phyloP scores from a whole-genome alignment of 2,797 vertebrate species.

The Novumbra hubbsi region DNA sequence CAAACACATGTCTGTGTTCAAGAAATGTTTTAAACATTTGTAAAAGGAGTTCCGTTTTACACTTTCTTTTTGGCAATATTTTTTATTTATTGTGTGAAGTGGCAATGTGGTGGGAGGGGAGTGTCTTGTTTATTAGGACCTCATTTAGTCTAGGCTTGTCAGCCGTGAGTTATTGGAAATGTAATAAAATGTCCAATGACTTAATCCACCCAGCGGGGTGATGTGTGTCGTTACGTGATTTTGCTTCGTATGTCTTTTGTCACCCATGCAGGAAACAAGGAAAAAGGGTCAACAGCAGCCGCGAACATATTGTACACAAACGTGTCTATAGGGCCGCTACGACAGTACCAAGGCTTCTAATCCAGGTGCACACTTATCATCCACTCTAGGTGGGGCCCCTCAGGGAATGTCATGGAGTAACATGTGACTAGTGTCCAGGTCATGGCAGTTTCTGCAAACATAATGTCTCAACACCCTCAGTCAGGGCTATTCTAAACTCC shows the following conservation, averaged over 20 bases:
- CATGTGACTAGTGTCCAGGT: not conserved
- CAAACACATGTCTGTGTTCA: no score
- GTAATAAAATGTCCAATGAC: no score
- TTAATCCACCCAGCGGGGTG: no score
- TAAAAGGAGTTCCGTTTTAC: no score
- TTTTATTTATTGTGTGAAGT: no score
- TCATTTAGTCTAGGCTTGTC: no score
- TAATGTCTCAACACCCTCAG: not conserved
- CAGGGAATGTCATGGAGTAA: not conserved
- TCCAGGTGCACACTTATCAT: conserved; percentile 38
- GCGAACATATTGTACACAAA: conserved; percentile 35
- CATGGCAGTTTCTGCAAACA: not conserved
- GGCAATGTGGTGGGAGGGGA: no score
- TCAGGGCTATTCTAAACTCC: not conserved
- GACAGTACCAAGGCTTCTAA: conserved; percentile 49
- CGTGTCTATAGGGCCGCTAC: conserved; percentile 20
- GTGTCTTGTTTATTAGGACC: no score
- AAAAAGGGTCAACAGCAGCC: conserved; percentile 8
- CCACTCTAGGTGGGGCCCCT: conserved; percentile 27
- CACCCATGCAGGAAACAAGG: not conserved
- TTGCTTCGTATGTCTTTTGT: not conserved
- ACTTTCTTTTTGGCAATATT: no score
- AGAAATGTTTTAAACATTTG: no score
- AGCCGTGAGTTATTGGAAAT: no score
- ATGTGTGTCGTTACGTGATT: no score